Conservation (phyloP, 2,797 vertebrate species). For the Myotis planiceps region DNA sequence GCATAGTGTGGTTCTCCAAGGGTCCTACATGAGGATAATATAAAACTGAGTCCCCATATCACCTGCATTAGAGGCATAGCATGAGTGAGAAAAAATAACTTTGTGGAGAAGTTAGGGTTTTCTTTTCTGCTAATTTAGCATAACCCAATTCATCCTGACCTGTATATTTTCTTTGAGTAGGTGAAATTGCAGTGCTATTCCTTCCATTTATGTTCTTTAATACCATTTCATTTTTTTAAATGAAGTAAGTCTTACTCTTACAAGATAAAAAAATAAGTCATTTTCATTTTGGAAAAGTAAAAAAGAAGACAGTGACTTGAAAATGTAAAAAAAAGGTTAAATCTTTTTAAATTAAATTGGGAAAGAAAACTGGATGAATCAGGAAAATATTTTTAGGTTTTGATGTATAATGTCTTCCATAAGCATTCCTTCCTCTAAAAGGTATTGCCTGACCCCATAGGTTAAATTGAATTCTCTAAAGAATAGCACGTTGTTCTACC, state of each 20-base stretch:
- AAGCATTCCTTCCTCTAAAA: neutral
- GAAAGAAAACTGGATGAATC: neutral
- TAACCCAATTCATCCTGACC: neutral
- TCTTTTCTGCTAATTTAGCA: neutral
- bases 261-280: neutral
- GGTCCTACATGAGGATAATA: neutral
- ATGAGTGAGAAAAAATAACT: neutral
- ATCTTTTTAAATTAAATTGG: neutral
- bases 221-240: neutral
- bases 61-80: neutral
- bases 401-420: neutral
- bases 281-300: conserved; percentile 32
- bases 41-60: neutral
- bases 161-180: neutral
- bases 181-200: neutral
- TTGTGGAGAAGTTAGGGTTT: neutral
- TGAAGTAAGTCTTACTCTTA: neutral
- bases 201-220: neutral
- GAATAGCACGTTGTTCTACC: neutral
- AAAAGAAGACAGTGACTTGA: neutral
- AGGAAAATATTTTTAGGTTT: neutral
- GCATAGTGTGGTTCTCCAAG: neutral
- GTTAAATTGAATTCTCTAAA: neutral
- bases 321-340: neutral
- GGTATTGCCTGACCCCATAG: neutral